Base-by-base conservation (phyloP, 2,113 vertebrate genomes). In the Lamprotornis superbus region DNA sequence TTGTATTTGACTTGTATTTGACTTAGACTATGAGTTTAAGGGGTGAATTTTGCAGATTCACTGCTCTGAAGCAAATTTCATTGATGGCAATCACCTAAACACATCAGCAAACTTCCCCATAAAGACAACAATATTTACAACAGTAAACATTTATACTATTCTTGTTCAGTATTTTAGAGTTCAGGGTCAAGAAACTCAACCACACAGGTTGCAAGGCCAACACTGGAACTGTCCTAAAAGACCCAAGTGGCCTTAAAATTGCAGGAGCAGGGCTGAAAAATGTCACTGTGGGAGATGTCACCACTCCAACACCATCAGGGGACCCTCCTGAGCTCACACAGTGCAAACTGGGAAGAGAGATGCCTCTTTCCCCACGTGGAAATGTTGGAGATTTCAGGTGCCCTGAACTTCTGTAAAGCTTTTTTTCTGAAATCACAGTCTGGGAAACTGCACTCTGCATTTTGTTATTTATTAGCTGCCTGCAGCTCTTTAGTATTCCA, bases 401-500 rank as follows among this genome's bases (percentile, higher is more conserved):
- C 28, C 40, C 59, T 42, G 20, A 24, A 7, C 7, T 73, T 53
- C 52, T 64, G 39, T 22, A 22, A 63, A 30, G 61, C 52, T 39
- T 67, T 37, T 86, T 53, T 53, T 44, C 44, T 83, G 89, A 37
- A 59, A 87, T 46, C 55, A 59, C 0, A 3, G 52, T 28, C 91
- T 84, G 56, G 49, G 69, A 12, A 67, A 50, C 21, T 40, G 47
- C 15, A 1, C 33, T 92, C 23, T 89, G 39, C 46, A 19, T 55
- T 74, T 94, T 96, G 89, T 81, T 95, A 94, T 94, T 94, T 89
- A 64, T 90, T 64, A 78, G 39, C 60, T 81, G 73, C 60, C 86
- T 84, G 64, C 83, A 68, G 69, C 80, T 95, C 77, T 63, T 95
- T 68, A 63, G 83, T 68, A 91, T 89, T 90, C 91, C 44, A 56